Conservation (phyloP, 92 coral and sea anemone species). For the Siderastrea radians region DNA sequence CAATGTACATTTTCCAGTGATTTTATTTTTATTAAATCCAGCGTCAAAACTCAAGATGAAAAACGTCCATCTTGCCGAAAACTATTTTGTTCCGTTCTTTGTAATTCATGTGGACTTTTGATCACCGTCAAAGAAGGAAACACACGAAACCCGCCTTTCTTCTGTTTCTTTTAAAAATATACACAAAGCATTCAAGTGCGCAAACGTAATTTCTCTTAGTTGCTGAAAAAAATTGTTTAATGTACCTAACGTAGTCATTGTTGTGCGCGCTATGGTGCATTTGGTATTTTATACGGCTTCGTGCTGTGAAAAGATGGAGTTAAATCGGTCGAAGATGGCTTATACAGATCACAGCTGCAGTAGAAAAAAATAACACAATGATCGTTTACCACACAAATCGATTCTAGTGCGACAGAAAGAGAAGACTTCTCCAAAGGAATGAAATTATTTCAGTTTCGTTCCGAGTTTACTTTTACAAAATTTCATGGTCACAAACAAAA, state of each 20-base stretch:
- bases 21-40: conserved; percentile 11
- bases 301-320: conserved; percentile 4
- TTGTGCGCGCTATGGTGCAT: conserved; percentile 20
- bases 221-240: conserved; percentile 2
- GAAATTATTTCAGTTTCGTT: too few species aligned
- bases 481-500: not conserved
- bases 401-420: too few species aligned
- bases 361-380: not conserved
- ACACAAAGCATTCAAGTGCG: conserved; percentile 29
- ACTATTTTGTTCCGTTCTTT: not conserved
- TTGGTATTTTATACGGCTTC: conserved; percentile 12
- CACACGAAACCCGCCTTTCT: conserved; percentile 34
- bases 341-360: not conserved
- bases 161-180: conserved; percentile 35
- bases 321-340: not conserved
- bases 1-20: not conserved
- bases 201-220: not conserved
- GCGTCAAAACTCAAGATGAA: not conserved
- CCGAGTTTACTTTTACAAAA: not conserved
- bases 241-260: conserved; percentile 32
- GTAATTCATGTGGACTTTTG: not conserved
- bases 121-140: conserved; percentile 2
- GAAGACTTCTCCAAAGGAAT: not conserved
- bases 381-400: not conserved
- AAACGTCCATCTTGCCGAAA: not conserved